Percentiles rank a stretch among this genome's conserved stretches.
phyloP scores from a whole-genome alignment of 2,113 vertebrate genomes.

The Callionymus lyra region DNA sequence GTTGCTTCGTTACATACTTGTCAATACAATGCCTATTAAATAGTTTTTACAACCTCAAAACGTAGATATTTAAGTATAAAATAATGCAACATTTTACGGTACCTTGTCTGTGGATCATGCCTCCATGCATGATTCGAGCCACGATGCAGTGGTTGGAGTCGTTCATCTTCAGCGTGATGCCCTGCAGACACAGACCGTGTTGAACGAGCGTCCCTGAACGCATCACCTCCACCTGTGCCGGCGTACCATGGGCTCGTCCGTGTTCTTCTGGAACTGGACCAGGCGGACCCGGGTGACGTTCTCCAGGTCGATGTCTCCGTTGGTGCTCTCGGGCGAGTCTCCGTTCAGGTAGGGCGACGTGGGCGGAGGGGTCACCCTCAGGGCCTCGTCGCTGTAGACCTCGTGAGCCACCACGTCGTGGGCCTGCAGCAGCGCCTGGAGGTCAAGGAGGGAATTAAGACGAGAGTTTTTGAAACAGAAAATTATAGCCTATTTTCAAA shows the following conservation, averaged over 20 bases:
- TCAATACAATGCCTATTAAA: too few relatives aligned
- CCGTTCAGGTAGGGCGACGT: constrained; percentile 96
- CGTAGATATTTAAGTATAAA: too few relatives aligned
- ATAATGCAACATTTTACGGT: constrained; percentile 8
- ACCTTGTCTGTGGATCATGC: constrained; percentile 99
- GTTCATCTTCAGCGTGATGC: constrained; percentile 98
- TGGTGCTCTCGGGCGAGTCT: constrained; percentile 93
- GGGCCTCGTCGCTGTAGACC: constrained; percentile 94
- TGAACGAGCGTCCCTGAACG: neutral
- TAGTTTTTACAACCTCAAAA: too few relatives aligned
- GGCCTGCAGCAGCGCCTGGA: constrained; percentile 94
- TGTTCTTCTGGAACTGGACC: constrained; percentile 99
- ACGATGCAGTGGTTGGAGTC: constrained; percentile 97
- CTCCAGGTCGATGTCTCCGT: constrained; percentile 97
- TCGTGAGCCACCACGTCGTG: constrained; percentile 98
- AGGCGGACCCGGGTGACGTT: constrained; percentile 94
- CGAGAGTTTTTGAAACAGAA: too few relatives aligned
- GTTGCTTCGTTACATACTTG: too few relatives aligned
- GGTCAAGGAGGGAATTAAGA: too few relatives aligned
- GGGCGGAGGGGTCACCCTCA: constrained; percentile 94
- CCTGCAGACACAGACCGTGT: constrained; percentile 58
- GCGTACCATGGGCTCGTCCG: constrained; percentile 90
- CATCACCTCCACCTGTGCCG: neutral
- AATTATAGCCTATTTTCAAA: too few relatives aligned
- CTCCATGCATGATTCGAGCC: constrained; percentile 96